Base-by-base conservation (phyloP, 23 tunicate species). In the Styela plicata region DNA sequence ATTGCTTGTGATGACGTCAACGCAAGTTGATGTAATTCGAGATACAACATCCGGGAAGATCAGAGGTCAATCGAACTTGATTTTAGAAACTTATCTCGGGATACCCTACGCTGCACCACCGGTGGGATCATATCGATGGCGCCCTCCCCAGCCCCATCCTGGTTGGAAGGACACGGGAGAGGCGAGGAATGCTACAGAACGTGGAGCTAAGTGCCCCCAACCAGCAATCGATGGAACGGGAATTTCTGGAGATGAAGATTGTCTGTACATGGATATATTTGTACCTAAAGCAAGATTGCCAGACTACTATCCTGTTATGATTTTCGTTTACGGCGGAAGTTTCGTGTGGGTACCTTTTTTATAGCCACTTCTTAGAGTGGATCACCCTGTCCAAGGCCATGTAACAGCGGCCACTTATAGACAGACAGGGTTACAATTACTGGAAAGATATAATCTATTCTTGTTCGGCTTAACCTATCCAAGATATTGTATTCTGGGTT, bases 91-190 rank as follows among this genome's bases (percentile, higher is more conserved):
- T 69, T 84, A 78, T 70, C 69, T 89, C 22, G 94, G 94, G 10
- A 74, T 89, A 31, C 94, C 94, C 7, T 89, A 83, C 63, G 94
- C 94, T 26, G 33, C 64, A n/a, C 94, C 94, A 20, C 94, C 94
- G 7, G 34, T 64, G 26, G 82, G 77, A 22, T 63, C 73, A 33
- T 37, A 53, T 18, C 71, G 94, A 33, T 89, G 94, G 94, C 73
- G 73, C 63, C 80, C 80, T 24, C 82, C 94, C 16, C 79, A 67
- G 36, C 63, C 82, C 1, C 36, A 71, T 17, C 77, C 77, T 25
- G 16, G 35, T 27, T 71, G 77, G 77, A 63, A 2, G 22, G 79
- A 57, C 25, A 34, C 19, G 70, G 92, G 92, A 74, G 79, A 69
- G 74, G 92, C 83, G 69, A 36, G 78, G 30, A n/a, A 80, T 26